phyloP scores from a whole-genome alignment of 2,888 invertebrate species.

The Philereme vetulata region DNA sequence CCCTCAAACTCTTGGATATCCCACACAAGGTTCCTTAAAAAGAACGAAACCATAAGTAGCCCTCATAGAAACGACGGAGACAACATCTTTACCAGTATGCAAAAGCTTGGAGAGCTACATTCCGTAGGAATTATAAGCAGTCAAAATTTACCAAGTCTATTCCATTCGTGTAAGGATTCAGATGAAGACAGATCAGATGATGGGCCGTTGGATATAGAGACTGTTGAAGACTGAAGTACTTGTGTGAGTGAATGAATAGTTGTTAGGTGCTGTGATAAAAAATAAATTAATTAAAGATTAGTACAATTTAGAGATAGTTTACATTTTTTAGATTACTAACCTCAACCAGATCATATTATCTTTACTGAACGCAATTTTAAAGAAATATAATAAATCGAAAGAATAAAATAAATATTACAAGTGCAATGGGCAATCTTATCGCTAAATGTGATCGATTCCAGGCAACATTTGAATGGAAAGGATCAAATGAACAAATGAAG shows the following conservation, averaged over 20 bases:
- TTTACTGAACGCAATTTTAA: too few relatives aligned
- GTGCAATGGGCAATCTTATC: too few relatives aligned
- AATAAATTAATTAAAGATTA: background rate
- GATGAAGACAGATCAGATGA: constrained; percentile 55
- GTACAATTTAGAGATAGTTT: too few relatives aligned
- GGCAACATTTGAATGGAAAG: too few relatives aligned
- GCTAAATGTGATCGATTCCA: too few relatives aligned
- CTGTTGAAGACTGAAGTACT: constrained; percentile 44
- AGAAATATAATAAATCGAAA: too few relatives aligned
- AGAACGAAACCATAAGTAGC: constrained; percentile 4
- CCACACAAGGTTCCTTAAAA: constrained; percentile 12
- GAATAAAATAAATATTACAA: too few relatives aligned
- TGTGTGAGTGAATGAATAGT: background rate
- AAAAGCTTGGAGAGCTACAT: constrained; percentile 5
- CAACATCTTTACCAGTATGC: constrained; percentile 10
- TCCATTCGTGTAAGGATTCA: constrained; percentile 28
- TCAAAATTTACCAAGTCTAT: constrained; percentile 6
- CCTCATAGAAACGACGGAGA: background rate
- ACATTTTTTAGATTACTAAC: too few relatives aligned
- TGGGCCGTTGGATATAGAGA: constrained; percentile 67
- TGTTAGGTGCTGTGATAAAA: constrained; percentile 25
- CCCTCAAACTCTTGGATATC: constrained; percentile 25
- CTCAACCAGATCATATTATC: too few relatives aligned
- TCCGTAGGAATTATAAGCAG: constrained; percentile 6
- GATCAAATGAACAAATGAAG: too few relatives aligned